Evolutionary conservation across 2,888 invertebrate genomes (phyloP), one percentile per base, ranked within the genome.

Genomic region (Sinodicranocentrus sp.): DNA sequence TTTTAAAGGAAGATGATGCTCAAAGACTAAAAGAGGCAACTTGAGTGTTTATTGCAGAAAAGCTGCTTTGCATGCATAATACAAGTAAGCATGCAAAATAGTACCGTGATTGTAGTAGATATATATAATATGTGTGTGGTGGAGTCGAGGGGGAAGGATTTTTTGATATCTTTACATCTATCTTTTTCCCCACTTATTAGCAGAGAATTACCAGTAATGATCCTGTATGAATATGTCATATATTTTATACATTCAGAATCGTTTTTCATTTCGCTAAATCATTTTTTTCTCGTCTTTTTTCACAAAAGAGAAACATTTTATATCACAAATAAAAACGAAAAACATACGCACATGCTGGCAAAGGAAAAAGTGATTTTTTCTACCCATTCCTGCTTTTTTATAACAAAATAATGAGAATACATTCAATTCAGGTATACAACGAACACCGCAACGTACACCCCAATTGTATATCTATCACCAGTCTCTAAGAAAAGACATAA

Each of bases 401-500:
- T 61, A 3, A 44, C 33, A 21, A 33, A 75, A 76, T 76, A 76
- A 76, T 76, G 76, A 76, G 67, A 25, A 61, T 43, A 59, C 6
- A 21, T 10, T 54, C 6, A 39, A 8, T 39, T 39, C 39, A 39
- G 6, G 39, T 39, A 13, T 39, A 8, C n/a, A n/a, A n/a, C n/a
- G n/a, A n/a, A n/a, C n/a, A n/a, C n/a, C n/a, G n/a, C n/a, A n/a
- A n/a, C n/a, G n/a, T n/a, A n/a, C n/a, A n/a, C n/a, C n/a, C 10
- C 21, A 26, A 59, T 59, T 25, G 59, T 59, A 59, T 59, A 59
- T 59, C 59, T 59, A 23, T 65, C 72, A 70, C 57, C n/a, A 72
- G 54, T 72, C 43, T 44, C 10, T 65, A 65, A 65, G 72, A 63
- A 72, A 71, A 80, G 80, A 80, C 72, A 71, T 71, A 80, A 72